Conservation (phyloP, 2,113 vertebrate genomes). For the Corythaixoides concolor region DNA sequence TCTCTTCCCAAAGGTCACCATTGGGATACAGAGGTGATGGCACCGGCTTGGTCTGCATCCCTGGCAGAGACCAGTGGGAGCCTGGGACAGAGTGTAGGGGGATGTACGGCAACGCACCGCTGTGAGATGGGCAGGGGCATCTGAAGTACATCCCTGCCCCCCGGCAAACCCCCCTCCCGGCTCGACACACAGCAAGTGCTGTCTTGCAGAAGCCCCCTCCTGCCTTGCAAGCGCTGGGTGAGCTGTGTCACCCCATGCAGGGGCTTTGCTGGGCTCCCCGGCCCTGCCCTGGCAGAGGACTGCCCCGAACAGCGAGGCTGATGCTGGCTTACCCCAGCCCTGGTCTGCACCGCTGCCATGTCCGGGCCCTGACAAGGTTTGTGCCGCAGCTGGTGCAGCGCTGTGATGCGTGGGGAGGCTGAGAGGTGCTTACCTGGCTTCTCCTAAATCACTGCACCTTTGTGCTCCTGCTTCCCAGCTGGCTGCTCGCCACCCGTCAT, state of each 20-base stretch:
- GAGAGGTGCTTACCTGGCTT: neutral
- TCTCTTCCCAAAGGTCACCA: neutral
- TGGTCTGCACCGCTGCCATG: no score
- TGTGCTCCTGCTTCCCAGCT: fast-evolving
- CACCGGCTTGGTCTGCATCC: fast-evolving
- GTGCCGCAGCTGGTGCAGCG: neutral
- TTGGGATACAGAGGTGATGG: fast-evolving
- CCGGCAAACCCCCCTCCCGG: no score
- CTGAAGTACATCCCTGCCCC: neutral
- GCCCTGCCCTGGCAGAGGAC: neutral
- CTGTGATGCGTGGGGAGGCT: neutral
- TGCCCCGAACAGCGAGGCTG: neutral
- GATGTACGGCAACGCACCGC: fast-evolving
- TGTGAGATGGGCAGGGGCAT: neutral
- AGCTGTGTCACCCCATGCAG: neutral
- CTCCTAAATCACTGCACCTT: neutral
- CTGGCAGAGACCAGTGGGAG: neutral
- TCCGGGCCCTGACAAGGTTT: neutral
- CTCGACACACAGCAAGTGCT: fast-evolving
- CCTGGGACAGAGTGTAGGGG: neutral
- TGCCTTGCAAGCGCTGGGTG: neutral
- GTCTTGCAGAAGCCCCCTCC: neutral
- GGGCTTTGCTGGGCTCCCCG: neutral
- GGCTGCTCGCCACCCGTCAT: neutral
- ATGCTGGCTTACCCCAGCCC: neutral